These are phyloP conservation scores for Aelia acuminata DNA, from an alignment of 2,888 invertebrate species.

Conservation along the genomic window DNA sequence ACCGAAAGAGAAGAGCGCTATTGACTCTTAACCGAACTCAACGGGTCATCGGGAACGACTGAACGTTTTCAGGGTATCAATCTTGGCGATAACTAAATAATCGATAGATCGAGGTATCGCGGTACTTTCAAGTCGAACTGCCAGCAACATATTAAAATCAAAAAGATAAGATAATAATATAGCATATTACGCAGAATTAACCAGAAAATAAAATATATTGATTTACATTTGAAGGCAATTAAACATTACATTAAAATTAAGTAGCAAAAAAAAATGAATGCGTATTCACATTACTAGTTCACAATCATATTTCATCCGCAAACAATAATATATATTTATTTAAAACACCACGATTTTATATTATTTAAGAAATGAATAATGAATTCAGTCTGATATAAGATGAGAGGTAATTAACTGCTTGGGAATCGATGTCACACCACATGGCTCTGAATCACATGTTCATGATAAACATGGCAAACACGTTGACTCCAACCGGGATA, in stretches of 20 bases:
- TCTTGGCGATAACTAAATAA: background rate
- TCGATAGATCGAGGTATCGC: slow-evolving; percentile 15
- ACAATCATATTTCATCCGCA: background rate
- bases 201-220: background rate
- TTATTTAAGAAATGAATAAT: background rate
- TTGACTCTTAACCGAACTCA: background rate
- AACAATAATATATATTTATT: background rate
- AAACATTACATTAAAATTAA: background rate
- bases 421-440: background rate
- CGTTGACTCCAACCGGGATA: background rate
- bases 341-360: background rate
- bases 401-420: background rate
- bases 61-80: slow-evolving; percentile 27
- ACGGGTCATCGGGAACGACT: slow-evolving; percentile 52
- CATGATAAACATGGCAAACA: background rate
- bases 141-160: background rate
- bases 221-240: background rate
- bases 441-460: background rate
- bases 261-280: background rate
- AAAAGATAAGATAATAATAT: slow-evolving; percentile 14
- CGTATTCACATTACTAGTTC: background rate
- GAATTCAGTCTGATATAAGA: background rate
- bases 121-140: background rate
- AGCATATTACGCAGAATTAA: background rate
- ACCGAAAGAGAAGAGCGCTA: background rate